Evolutionary conservation across 2,797 vertebrate species (phyloP).

Genomic region (Chelon auratus): DNA sequence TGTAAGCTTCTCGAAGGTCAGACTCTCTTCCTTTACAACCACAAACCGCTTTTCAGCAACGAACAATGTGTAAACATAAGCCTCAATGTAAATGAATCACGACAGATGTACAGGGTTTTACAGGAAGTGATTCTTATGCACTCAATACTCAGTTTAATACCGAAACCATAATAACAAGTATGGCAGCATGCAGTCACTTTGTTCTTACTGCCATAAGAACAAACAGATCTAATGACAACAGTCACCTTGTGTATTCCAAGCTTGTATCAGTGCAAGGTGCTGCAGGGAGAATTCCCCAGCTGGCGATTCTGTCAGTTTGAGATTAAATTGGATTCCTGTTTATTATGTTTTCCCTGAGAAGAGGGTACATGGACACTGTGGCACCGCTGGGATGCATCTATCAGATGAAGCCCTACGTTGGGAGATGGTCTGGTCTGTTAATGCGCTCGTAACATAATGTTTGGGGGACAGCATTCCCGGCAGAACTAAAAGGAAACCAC

Average conservation of each 20-base stretch:
- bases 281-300: slow-evolving; percentile 10
- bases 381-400: slow-evolving; percentile 10
- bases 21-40: slow-evolving; percentile 34
- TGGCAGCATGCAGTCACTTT: too few relatives aligned
- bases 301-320: slow-evolving; percentile 9
- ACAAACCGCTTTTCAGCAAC: slow-evolving; percentile 34
- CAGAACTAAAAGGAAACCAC: not conserved
- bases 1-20: slow-evolving; percentile 47
- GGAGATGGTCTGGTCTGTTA: slow-evolving; percentile 2
- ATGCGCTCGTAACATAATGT: slow-evolving; percentile 4
- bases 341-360: slow-evolving; percentile 21
- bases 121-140: slow-evolving; percentile 19
- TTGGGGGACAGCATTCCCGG: slow-evolving; percentile 5
- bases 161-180: too few relatives aligned
- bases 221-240: not conserved
- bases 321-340: slow-evolving; percentile 34
- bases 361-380: not conserved
- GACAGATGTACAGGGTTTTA: slow-evolving; percentile 40
- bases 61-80: slow-evolving; percentile 25
- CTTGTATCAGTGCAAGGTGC: not conserved
- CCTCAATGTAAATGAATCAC: slow-evolving; percentile 34
- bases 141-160: slow-evolving; percentile 7
- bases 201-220: not conserved
- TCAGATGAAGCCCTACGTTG: not conserved
- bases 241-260: slow-evolving; percentile 8